Conservation (phyloP, 2,113 vertebrate species). For the Sigmodon hispidus region DNA sequence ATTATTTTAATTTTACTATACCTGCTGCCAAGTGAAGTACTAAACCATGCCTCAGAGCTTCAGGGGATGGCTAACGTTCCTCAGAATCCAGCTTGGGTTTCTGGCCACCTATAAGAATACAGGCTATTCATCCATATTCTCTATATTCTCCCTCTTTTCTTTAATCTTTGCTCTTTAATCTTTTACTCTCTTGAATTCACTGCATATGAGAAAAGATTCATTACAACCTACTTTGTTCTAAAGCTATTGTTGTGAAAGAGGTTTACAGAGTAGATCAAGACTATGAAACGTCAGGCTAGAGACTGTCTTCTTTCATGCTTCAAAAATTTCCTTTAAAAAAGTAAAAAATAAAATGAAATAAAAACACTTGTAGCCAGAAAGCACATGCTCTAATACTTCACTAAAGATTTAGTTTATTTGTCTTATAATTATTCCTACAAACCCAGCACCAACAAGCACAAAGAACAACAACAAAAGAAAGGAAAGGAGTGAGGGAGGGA, state of each 20-base stretch:
- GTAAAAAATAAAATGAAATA: too few relatives aligned
- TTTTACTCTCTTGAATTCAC: background rate
- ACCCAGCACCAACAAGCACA: background rate
- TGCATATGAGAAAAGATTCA: background rate
- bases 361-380: background rate
- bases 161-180: too few relatives aligned
- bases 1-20: too few relatives aligned
- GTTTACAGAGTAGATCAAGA: background rate
- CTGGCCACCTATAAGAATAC: background rate
- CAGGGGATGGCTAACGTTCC: background rate
- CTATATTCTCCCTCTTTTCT: too few relatives aligned
- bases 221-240: background rate
- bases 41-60: too few relatives aligned
- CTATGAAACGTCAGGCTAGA: background rate
- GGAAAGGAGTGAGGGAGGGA: fast-evolving
- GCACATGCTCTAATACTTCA: background rate
- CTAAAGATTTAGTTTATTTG: background rate
- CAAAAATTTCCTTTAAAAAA: background rate
- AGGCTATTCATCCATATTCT: background rate
- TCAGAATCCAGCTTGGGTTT: background rate
- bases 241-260: background rate
- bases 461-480: background rate
- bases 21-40: too few relatives aligned
- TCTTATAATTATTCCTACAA: background rate
- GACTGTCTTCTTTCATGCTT: background rate